Base-by-base conservation (phyloP, 1,140 invertebrate species). In the Zaprionus kolodkinae region DNA sequence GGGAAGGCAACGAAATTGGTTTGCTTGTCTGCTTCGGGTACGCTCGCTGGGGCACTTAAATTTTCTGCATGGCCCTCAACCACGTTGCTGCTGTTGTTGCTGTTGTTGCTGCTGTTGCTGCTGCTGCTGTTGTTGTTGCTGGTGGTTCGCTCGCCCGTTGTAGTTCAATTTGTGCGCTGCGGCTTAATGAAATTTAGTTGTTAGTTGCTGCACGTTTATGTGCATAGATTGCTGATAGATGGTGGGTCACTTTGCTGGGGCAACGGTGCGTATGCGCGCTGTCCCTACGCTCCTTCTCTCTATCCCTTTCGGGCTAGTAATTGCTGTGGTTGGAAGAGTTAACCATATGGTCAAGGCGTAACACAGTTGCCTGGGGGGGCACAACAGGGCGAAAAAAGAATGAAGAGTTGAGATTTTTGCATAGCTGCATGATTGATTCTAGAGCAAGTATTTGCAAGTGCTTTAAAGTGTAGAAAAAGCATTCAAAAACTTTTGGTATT, bases 121-220 rank as follows among this genome's bases (percentile, higher is more conserved):
- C 27, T 30, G 27, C 27, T 30, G 27, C 70, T 30, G 27, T 50
- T 56, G 64, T 13, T 66, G 63, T 21, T 65, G 27, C 6, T 45
- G 75, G 33, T 71, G 21, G 21, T 21, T 21, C 21, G 21, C 21
- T 21, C 21, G 21, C 21, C 27, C 65, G 66, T 88, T 87, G 80
- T 87, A 88, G 84, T 88, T 87, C 84, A 88, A 87, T 87, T 87
- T 87, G 84, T 84, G 80, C 77, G 73, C 78, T 87, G 83, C 77
- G 83, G 84, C 82, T 87, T 87, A 88, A 87, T 87, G 84, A 87
- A 88, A 87, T 87, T 87, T 84, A 87, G 83, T 87, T 87, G 83
- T 87, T 87, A 87, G 83, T 84, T 88, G 83, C 84, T 80, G 83
- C 84, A 87, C 84, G 83, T 88, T 88, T 88, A 77, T 79, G 78